These are phyloP conservation scores for Cosmorhoe ocellata DNA, from an alignment of 2,888 invertebrate genomes.

Conservation along the genomic window DNA sequence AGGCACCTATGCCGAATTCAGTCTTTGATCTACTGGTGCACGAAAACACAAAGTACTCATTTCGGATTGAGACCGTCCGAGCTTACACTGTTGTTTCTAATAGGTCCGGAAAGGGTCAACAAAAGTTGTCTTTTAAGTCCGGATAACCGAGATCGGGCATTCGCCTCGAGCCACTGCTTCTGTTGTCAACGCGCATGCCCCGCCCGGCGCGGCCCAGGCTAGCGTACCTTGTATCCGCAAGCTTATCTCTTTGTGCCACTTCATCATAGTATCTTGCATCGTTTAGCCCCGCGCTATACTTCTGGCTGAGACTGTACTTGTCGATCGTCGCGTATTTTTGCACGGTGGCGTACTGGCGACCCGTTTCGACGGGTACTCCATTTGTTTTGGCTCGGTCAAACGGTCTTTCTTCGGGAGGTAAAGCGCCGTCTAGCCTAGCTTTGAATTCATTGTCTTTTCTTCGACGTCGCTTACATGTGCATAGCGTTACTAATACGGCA, in stretches of 20 bases:
- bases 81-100: slow-evolving; percentile 73
- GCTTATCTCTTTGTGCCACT: slow-evolving; percentile 78
- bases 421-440: slow-evolving; percentile 82
- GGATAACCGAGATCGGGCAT: slow-evolving; percentile 79
- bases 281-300: slow-evolving; percentile 78
- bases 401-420: slow-evolving; percentile 82
- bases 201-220: slow-evolving; percentile 74
- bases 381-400: slow-evolving; percentile 83
- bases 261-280: slow-evolving; percentile 79
- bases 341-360: slow-evolving; percentile 74
- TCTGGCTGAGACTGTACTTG: slow-evolving; percentile 79
- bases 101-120: slow-evolving; percentile 85
- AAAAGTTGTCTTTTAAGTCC: slow-evolving; percentile 87
- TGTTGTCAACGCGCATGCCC: slow-evolving; percentile 65
- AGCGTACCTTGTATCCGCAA: slow-evolving; percentile 77
- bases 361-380: slow-evolving; percentile 64
- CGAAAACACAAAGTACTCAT: slow-evolving; percentile 47
- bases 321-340: slow-evolving; percentile 81
- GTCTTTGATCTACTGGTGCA: slow-evolving; percentile 71
- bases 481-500: slow-evolving; percentile 82
- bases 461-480: slow-evolving; percentile 83
- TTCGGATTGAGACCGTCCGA: slow-evolving; percentile 42
- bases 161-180: slow-evolving; percentile 70
- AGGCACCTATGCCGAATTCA: slow-evolving; percentile 76
- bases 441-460: slow-evolving; percentile 84